Conservation (phyloP, 1,140 invertebrate genomes). For the Portunus trituberculatus region DNA sequence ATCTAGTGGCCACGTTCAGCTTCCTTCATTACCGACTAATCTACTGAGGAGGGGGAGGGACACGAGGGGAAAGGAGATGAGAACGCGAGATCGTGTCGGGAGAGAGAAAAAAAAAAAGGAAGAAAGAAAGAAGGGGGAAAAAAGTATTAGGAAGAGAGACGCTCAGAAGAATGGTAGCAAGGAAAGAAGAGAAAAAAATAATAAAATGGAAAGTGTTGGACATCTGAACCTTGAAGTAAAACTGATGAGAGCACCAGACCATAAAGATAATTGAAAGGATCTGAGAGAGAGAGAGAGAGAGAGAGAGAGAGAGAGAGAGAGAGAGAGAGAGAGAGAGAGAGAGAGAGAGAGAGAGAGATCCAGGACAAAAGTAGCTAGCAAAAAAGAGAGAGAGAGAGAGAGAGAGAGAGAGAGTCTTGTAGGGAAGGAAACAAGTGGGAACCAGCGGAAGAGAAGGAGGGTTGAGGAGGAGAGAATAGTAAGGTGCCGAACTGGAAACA, state of each 20-base stretch:
- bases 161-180: background rate
- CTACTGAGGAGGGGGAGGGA: background rate
- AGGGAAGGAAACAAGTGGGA: background rate
- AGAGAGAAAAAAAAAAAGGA: background rate
- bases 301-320: background rate
- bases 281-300: background rate
- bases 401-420: no score
- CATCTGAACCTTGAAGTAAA: background rate
- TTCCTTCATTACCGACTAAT: slow-evolving; percentile 22
- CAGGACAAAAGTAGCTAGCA: background rate
- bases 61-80: background rate
- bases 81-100: background rate
- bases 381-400: no score
- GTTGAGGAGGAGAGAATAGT: no score
- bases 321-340: no score
- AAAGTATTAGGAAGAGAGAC: background rate
- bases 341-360: no score
- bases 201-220: background rate
- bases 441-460: background rate
- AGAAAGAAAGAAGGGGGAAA: background rate
- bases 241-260: background rate
- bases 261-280: slow-evolving; percentile 15
- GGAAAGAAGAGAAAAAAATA: background rate
- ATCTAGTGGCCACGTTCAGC: background rate
- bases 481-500: background rate